Base-by-base conservation (phyloP, 1,140 invertebrate species). In the Formica exsecta region DNA sequence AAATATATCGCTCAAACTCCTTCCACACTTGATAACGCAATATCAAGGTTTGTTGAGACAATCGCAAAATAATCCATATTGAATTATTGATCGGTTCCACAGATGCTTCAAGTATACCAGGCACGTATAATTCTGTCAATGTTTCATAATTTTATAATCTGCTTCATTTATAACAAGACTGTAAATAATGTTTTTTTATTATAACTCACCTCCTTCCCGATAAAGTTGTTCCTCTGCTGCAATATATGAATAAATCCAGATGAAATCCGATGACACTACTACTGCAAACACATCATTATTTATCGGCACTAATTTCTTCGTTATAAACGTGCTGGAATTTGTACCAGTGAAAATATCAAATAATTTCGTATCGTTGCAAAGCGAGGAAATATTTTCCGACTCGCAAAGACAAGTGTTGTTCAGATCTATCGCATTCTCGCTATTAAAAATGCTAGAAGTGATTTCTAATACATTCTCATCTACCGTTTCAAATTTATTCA, bases 41-140 rank as follows among this genome's bases (percentile, higher is more conserved):
- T 16, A 93, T 76, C 59, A 94, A 54, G 16, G 85, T 92, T 25
- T 92, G 48, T 2, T 86, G 86, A 0, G 38, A 44, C 9, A 92
- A 36, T 59, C 76, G 75, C n/a, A 93, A 29, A 22, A 65, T 62
- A 6, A 94, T 91, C 94, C 93, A 94, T 1, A 93, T n/a, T 0
- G 85, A 81, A 36, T 86, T 29, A 0, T 38, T 71, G 11, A 83
- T 36, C 9, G 85, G 22, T 57, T 87, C 84, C 16, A 88, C 36
- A 44, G 88, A 85, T 5, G 85, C 92, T 36, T 89, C 61, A 3
- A 85, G 71, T 81, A 93, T 89, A 29, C 74, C 85, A 13, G 89
- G 85, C 48, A 91, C 54, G 1, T 85, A 65, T 16, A 93, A 64
- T 66, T 61, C 93, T 93, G 61, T 36, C 41, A 62, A 61, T 81